Percentiles rank a stretch among this genome's conserved stretches.
phyloP scores from a whole-genome alignment of 2,888 invertebrate species.

The Bursaphelenchus okinawaensis region DNA sequence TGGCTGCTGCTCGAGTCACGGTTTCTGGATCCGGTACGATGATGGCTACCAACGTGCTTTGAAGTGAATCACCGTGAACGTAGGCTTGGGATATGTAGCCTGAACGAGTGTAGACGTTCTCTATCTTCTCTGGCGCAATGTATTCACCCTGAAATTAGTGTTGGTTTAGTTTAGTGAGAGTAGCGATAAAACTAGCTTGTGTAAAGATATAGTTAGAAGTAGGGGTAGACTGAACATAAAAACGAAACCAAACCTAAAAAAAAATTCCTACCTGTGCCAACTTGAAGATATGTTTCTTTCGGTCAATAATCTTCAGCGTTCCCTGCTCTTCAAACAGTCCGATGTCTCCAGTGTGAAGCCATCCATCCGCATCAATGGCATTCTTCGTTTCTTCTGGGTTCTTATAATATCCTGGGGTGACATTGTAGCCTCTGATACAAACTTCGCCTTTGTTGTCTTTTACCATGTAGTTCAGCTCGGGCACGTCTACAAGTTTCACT shows the following conservation, averaged over 20 bases:
- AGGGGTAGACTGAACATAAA: background rate
- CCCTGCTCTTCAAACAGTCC: conserved; percentile 88
- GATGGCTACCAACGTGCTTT: conserved; percentile 86
- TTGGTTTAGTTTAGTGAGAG: no score
- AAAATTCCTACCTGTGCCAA: conserved; percentile 68
- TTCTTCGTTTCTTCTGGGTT: conserved; percentile 84
- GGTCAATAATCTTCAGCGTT: conserved; percentile 87
- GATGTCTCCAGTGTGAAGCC: conserved; percentile 95
- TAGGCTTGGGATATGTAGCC: conserved; percentile 89
- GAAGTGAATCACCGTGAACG: conserved; percentile 87
- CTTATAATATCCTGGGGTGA: conserved; percentile 66
- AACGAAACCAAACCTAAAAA: background rate
- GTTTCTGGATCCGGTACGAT: conserved; percentile 69
- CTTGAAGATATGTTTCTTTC: conserved; percentile 97
- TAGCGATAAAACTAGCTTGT: no score
- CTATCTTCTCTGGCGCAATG: conserved; percentile 96
- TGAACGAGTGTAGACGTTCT: conserved; percentile 84
- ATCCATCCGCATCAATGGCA: conserved; percentile 76
- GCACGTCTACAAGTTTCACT: conserved; percentile 73
- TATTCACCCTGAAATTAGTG: conserved; percentile 84
- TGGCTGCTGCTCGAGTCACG: conserved; percentile 31
- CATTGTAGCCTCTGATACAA: conserved; percentile 42
- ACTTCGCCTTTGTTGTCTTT: conserved; percentile 44
- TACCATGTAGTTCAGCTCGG: conserved; percentile 63
- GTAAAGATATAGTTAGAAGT: background rate